These are phyloP conservation scores for Cremastobaeus sp. DNA, from an alignment of 2,888 invertebrate species.

Conservation along the genomic window DNA sequence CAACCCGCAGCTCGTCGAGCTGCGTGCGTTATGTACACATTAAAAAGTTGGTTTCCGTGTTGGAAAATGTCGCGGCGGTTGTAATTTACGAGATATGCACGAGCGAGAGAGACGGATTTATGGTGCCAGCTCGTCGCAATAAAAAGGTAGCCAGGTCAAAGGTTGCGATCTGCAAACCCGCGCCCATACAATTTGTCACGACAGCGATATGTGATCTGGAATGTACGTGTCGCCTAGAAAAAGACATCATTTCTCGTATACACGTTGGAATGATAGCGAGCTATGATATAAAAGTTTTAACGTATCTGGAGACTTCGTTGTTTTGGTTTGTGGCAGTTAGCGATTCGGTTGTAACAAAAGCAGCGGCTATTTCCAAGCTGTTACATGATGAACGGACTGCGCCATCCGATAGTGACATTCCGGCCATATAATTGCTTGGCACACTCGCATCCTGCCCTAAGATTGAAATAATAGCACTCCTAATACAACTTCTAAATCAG, in stretches of 20 bases:
- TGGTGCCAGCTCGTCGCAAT: slow-evolving; percentile 36
- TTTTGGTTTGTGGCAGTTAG: slow-evolving; percentile 41
- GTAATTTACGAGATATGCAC: slow-evolving; percentile 46
- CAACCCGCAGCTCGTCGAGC: slow-evolving; percentile 5
- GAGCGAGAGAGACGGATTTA: slow-evolving; percentile 45
- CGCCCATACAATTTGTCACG: slow-evolving; percentile 45
- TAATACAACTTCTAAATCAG: background rate
- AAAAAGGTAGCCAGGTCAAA: slow-evolving; percentile 45
- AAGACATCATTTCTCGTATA: slow-evolving; percentile 18
- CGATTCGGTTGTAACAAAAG: slow-evolving; percentile 27
- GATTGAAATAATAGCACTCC: slow-evolving; percentile 1
- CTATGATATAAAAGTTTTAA: slow-evolving; percentile 1
- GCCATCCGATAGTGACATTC: slow-evolving; percentile 68
- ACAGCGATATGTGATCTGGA: slow-evolving; percentile 31
- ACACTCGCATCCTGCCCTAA: slow-evolving; percentile 16
- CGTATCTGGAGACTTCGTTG: slow-evolving; percentile 21
- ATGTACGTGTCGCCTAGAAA: slow-evolving; percentile 45
- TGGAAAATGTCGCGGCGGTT: slow-evolving; percentile 7
- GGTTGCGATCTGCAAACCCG: slow-evolving; percentile 38
- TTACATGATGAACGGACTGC: slow-evolving; percentile 69
- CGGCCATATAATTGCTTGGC: slow-evolving; percentile 67
- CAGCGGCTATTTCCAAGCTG: slow-evolving; percentile 66
- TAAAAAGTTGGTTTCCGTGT: slow-evolving; percentile 38
- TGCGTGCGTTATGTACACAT: slow-evolving; percentile 41
- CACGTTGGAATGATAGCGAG: slow-evolving; percentile 15